Base-by-base conservation (phyloP, 2,797 vertebrate genomes). In the Mus spretus region DNA sequence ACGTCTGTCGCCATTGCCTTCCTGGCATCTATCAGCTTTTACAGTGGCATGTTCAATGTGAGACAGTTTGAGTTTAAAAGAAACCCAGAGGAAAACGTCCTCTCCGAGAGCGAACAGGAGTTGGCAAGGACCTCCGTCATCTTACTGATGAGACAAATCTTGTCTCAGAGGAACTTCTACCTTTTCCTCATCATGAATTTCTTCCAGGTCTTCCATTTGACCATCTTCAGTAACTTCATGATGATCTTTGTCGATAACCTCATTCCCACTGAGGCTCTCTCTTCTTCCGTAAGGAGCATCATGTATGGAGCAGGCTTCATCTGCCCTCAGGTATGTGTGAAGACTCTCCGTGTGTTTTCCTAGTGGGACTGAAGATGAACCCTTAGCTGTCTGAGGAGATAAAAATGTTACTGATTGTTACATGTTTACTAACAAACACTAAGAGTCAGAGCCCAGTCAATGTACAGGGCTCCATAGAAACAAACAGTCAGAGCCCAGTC, bases 221-320 rank as follows among this genome's bases (percentile, higher is more conserved):
- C 99, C 34, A 99, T 99, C 98, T 99, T 99, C 95, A 99, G 97
- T 98, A 99, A 99, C 98, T 99, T 99, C 95, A 99, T 99, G 97
- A 99, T 99, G 97, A 99, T 99, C 96, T 99, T 99, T 94, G 97
- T 98, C 0, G 99, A 99, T 95, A 99, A 99, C 95, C 99, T 99
- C 91, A 99, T 99, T 97, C 99, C 99, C 13, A 97, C 96, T 14
- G 96, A 99, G 50, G 98, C 98, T 74, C 98, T 99, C 89, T 98
- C 99, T 13, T 98, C 99, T 2, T 97, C 98, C 78, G 19, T 98
- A 79, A 99, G 98, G 98, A 99, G 99, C 87, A 1, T 99, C 96
- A 99, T 99, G 99, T 99, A 99, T 0, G 99, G 99, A 97, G 99
- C 99, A 3, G 99, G 99, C 95, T 99, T 99, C 98, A 99, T 99